Base-by-base conservation (phyloP, 2,888 invertebrate species). In the Caenorhabditis auriculariae region DNA sequence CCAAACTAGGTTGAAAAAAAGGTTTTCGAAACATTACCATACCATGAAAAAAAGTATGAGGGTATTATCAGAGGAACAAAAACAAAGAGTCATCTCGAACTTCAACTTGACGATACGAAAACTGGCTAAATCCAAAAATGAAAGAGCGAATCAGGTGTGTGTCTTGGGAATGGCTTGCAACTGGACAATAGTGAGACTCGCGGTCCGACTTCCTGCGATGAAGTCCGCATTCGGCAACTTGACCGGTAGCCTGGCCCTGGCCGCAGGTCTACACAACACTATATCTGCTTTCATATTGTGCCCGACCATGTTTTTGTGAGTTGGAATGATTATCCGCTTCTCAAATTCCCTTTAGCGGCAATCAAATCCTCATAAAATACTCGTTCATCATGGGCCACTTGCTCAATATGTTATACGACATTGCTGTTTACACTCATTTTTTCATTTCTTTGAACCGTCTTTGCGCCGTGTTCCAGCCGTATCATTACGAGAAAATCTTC, bases 221-320 rank as follows among this genome's bases (percentile, higher is more conserved):
- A 38, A 21, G 17, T 52, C 51, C 17, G 35, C 57, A 12, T 57
- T 57, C 26, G 57, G 57, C 1, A 44, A 35, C 17, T 24, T 57
- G 41, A 52, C 47, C 29, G 57, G 43, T 5, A 41, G 41, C 28
- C 57, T 52, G 28, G 51, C 57, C 5, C 42, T 48, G 7, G 57
- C 41, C 23, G 57, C 51, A 46, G 35, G 38, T 26, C 35, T 38
- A 4, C 57, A 48, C 23, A 41, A 24, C 15, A 26, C 52, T 12
- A 41, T 57, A n/a, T 57, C 52, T 28, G 57, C 57, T 6, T 57
- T 57, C 37, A 52, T 46, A 27, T 57, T 52, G 39, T 37, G 28
- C 15, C 57, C 57, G 9, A 46, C 52, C 46, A 46, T 57, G 23
- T 57, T 57, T 27, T 57, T 51, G 57, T 57, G 23, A 50, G 50